Evolutionary conservation across 2,888 invertebrate species (phyloP).

Genomic region (Pollenia labialis): DNA sequence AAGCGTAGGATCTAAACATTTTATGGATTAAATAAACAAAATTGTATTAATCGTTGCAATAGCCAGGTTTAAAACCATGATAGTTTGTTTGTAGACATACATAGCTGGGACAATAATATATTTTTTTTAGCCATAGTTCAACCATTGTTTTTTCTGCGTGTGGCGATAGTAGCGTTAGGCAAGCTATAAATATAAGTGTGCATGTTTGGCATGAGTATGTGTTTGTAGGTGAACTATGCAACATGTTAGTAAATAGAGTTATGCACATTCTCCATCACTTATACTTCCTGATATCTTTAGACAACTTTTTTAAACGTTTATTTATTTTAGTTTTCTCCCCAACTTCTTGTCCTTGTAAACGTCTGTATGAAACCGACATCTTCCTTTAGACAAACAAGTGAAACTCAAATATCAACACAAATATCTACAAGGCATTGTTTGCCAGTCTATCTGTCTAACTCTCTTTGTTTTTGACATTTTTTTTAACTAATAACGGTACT

Average conservation of each 20-base stretch:
- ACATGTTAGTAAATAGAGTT: slow-evolving; percentile 58
- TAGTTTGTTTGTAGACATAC: too few species aligned
- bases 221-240: slow-evolving; percentile 58
- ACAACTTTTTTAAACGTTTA: slow-evolving; percentile 42
- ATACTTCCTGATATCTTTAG: slow-evolving; percentile 22
- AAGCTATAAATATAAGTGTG: neutral
- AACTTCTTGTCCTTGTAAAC: neutral
- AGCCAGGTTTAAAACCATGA: too few species aligned
- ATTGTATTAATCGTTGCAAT: neutral
- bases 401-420: slow-evolving; percentile 66
- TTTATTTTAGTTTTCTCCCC: slow-evolving; percentile 20
- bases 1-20: too few species aligned
- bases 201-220: neutral
- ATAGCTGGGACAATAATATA: too few species aligned
- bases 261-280: slow-evolving; percentile 12
- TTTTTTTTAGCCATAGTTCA: too few species aligned
- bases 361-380: slow-evolving; percentile 50
- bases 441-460: slow-evolving; percentile 18
- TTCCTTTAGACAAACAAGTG: slow-evolving; percentile 64
- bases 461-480: slow-evolving; percentile 67
- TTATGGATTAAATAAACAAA: too few species aligned
- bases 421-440: slow-evolving; percentile 62
- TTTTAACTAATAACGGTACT: slow-evolving; percentile 74
- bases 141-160: too few species aligned
- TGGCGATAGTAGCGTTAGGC: slow-evolving; percentile 5